These are phyloP conservation scores for Gisinianus flammeolus DNA, from an alignment of 2,888 invertebrate genomes.

Conservation along the genomic window DNA sequence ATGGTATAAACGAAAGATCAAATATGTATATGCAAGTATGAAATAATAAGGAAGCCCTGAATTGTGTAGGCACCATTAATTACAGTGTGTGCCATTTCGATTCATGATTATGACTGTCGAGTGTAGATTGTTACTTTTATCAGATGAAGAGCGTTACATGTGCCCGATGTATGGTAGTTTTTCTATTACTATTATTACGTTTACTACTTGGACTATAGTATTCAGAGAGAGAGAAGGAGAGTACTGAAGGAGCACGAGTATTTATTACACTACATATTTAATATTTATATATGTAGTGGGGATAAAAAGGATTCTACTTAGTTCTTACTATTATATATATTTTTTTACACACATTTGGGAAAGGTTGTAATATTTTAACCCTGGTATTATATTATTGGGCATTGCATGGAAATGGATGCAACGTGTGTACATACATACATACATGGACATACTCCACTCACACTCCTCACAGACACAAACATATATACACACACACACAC, in stretches of 20 bases:
- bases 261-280: no score
- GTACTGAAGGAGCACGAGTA: no score
- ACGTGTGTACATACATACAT: neutral
- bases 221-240: no score
- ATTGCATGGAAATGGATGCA: neutral
- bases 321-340: no score
- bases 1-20: neutral
- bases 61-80: neutral
- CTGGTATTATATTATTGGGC: no score
- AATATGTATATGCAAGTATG: neutral
- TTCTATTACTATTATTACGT: neutral
- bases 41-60: neutral
- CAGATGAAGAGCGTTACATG: neutral
- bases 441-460: neutral
- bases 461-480: neutral
- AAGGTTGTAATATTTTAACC: no score
- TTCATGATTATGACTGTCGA: neutral
- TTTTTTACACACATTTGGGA: no score
- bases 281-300: no score
- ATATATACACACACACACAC: neutral
- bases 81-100: conserved; percentile 6
- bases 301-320: neutral
- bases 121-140: conserved; percentile 15
- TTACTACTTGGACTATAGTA: no score
- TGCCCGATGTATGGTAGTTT: neutral